Conservation (phyloP, 2,113 vertebrate species). For the Oxyruncus cristatus region DNA sequence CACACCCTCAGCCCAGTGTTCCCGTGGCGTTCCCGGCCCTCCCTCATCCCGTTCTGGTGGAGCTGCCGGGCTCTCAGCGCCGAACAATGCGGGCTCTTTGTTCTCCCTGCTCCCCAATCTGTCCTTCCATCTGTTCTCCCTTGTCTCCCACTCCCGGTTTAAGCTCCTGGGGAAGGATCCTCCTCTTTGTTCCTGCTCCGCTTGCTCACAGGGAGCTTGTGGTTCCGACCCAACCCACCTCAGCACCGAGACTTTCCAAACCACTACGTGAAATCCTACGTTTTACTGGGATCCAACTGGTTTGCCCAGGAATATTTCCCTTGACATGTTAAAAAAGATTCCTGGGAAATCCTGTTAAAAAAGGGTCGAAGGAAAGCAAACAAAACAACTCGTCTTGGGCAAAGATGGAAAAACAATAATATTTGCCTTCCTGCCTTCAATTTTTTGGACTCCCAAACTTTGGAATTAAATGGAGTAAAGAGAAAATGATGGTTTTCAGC, state of each 20-base stretch:
- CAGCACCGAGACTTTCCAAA: accelerated
- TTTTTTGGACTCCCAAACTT: background rate
- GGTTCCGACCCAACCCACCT: background rate
- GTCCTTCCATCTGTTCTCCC: constrained; percentile 30
- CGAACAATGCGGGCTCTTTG: background rate
- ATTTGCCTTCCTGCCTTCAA: background rate
- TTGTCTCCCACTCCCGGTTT: background rate
- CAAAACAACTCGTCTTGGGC: accelerated
- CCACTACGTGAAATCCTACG: background rate
- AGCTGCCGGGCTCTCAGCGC: background rate
- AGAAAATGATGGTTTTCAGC: accelerated
- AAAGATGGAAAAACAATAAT: background rate
- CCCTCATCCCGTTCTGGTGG: background rate
- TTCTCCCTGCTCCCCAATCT: constrained; percentile 25
- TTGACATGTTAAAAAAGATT: accelerated
- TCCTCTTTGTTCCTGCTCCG: background rate
- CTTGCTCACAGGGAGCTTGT: background rate
- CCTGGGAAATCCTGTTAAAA: background rate
- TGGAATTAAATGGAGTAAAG: accelerated
- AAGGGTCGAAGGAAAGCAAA: background rate
- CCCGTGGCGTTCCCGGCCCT: background rate
- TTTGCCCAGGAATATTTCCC: background rate
- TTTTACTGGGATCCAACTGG: background rate
- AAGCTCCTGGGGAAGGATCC: constrained; percentile 42
- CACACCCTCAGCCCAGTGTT: accelerated